Percentiles rank a stretch among this genome's conserved stretches.
Conservation (phyloP, 2,113 vertebrate genomes). For the Cavia porcellus region DNA sequence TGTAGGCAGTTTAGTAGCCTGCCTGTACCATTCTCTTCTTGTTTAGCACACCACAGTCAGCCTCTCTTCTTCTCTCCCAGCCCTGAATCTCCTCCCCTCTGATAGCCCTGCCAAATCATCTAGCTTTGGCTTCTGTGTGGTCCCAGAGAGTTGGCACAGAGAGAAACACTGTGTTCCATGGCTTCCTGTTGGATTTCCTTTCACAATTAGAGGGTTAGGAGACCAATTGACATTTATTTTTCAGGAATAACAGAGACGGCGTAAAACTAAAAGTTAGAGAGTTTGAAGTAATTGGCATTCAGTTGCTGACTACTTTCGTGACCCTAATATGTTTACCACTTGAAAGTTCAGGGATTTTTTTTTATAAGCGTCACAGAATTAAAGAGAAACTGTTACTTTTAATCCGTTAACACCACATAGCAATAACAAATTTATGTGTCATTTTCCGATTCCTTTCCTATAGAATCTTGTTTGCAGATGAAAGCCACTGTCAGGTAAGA, state of each 20-base stretch:
- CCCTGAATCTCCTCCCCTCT: constrained; percentile 6
- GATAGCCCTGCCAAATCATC: constrained; percentile 28
- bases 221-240: constrained; percentile 43
- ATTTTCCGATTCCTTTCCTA: background rate
- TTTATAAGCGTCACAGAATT: constrained; percentile 25
- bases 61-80: background rate
- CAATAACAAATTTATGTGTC: constrained; percentile 23
- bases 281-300: constrained; percentile 23
- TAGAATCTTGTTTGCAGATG: background rate
- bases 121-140: constrained; percentile 60
- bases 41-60: background rate
- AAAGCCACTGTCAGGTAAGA: background rate
- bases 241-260: constrained; percentile 25
- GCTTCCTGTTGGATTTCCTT: constrained; percentile 62
- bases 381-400: background rate
- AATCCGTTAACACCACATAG: background rate
- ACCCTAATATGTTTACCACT: background rate
- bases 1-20: background rate
- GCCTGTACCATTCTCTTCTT: background rate
- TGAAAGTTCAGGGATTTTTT: background rate
- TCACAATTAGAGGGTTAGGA: constrained; percentile 64
- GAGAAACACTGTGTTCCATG: constrained; percentile 29
- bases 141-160: constrained; percentile 57
- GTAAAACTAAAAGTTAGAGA: constrained; percentile 53
- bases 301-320: background rate